Conservation (phyloP, 2,113 vertebrate species). For the Catharus fuscescens region DNA sequence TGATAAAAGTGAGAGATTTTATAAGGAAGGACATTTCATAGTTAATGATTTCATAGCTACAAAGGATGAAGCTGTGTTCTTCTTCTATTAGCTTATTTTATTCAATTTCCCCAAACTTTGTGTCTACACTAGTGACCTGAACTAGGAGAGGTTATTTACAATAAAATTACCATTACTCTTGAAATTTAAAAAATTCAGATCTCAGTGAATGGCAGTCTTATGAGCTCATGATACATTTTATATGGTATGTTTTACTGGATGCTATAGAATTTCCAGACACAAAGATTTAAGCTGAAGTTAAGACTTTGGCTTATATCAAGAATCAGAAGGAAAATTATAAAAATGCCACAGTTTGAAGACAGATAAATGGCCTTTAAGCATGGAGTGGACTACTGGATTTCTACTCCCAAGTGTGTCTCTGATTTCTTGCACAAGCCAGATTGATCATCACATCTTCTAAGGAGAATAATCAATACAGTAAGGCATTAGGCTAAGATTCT, state of each 20-base stretch:
- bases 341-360: background rate
- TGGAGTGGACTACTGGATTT: background rate
- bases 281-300: background rate
- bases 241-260: background rate
- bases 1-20: conserved; percentile 81
- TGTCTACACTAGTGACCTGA: conserved; percentile 84
- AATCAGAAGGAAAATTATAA: background rate
- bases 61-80: conserved; percentile 78
- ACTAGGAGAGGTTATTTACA: conserved; percentile 86
- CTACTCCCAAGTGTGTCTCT: background rate
- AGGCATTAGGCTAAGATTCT: background rate
- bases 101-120: conserved; percentile 82
- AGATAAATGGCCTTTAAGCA: background rate
- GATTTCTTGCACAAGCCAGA: background rate
- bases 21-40: conserved; percentile 82
- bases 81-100: conserved; percentile 82
- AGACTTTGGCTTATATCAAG: background rate
- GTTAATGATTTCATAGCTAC: conserved; percentile 85
- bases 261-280: conserved; percentile 7
- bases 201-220: conserved; percentile 65
- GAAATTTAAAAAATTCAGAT: conserved; percentile 83
- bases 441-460: background rate
- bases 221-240: conserved; percentile 24
- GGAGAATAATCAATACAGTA: background rate
- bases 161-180: conserved; percentile 84